Conservation (phyloP, 1,140 invertebrate species). For the Zaprionus lachaisei region DNA sequence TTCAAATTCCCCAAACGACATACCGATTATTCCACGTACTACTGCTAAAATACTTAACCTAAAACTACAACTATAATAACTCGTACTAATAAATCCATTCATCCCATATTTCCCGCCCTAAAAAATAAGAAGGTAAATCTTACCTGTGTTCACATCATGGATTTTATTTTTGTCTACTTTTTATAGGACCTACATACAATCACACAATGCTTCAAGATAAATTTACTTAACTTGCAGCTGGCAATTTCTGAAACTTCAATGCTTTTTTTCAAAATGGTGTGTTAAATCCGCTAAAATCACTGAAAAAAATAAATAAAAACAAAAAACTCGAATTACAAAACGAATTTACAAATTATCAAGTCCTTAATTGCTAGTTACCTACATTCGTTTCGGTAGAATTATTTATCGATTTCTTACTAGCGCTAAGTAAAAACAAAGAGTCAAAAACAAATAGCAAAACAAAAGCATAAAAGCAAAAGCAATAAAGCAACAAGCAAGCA, state of each 20-base stretch:
- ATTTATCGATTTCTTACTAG: constrained; percentile 25
- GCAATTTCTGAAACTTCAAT: constrained; percentile 40
- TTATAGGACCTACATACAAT: constrained; percentile 60
- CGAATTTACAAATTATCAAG: constrained; percentile 1
- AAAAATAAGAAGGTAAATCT: constrained; percentile 18
- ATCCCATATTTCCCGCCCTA: constrained; percentile 24
- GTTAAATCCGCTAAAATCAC: constrained; percentile 66
- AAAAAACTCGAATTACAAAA: constrained; percentile 17
- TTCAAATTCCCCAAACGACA: constrained; percentile 9
- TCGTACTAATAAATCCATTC: constrained; percentile 21
- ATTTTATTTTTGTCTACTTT: constrained; percentile 57
- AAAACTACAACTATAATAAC: background rate
- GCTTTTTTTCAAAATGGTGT: constrained; percentile 69
- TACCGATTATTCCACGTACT: constrained; percentile 7
- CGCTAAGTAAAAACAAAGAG: constrained; percentile 16
- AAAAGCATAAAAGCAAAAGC: constrained; percentile 17
- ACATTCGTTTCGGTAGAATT: constrained; percentile 32
- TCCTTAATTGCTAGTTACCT: constrained; percentile 13
- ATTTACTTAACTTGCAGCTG: constrained; percentile 56
- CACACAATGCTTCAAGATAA: constrained; percentile 63
- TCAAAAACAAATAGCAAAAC: constrained; percentile 18
- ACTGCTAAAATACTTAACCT: constrained; percentile 2
- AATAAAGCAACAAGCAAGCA: constrained; percentile 18
- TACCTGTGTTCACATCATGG: constrained; percentile 52
- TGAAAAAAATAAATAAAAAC: constrained; percentile 25